Evolutionary conservation across 2,888 invertebrate genomes (phyloP).

Genomic region (Melitaea athalia): DNA sequence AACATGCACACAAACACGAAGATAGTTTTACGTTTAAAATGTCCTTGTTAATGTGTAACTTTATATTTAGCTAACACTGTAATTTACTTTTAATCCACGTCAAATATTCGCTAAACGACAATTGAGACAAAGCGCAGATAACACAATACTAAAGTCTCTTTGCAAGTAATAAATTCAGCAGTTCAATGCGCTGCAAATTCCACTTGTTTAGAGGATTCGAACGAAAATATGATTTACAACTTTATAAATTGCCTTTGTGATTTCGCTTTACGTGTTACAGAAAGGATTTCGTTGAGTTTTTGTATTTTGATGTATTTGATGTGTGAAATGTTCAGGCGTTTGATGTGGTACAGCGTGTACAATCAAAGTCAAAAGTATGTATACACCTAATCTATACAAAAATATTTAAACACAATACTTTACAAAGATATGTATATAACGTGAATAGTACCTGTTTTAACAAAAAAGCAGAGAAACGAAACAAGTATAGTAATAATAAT

Average conservation of each 20-base stretch:
- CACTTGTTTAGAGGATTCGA: conserved; percentile 8
- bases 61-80: neutral
- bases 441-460: too few relatives aligned
- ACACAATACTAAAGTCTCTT: conserved; percentile 17
- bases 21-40: too few relatives aligned
- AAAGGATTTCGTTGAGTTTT: conserved; percentile 1
- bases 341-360: neutral
- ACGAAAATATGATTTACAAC: conserved; percentile 10
- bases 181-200: conserved; percentile 1
- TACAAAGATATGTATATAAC: too few relatives aligned
- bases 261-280: conserved; percentile 3
- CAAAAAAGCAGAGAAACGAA: too few relatives aligned
- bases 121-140: conserved; percentile 15
- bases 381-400: neutral
- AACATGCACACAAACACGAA: too few relatives aligned
- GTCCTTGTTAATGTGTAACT: too few relatives aligned
- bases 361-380: neutral
- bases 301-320: conserved; percentile 7
- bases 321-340: neutral
- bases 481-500: too few relatives aligned
- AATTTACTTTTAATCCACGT: neutral
- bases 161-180: conserved; percentile 6
- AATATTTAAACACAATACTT: too few relatives aligned
- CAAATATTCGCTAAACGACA: conserved; percentile 10
- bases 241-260: conserved; percentile 13